phyloP scores from a whole-genome alignment of 2,113 vertebrate genomes.

The Apistogramma diplotaenia region DNA sequence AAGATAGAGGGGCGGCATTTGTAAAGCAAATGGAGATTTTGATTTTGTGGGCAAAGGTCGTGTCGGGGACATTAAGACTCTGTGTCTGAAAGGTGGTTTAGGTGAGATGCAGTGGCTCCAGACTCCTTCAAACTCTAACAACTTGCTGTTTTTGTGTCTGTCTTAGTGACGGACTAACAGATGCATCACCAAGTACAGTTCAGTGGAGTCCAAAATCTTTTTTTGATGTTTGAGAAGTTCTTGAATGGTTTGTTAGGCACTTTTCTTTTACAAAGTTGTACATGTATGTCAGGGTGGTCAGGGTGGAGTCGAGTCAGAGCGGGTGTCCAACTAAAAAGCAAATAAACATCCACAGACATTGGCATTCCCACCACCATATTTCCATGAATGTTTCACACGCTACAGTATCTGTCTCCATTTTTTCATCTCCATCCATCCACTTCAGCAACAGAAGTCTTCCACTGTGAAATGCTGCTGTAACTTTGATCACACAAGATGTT shows the following conservation, averaged over 20 bases:
- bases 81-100: constrained; percentile 18
- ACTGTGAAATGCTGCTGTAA: background rate
- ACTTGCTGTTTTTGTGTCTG: background rate
- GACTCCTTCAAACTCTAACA: constrained; percentile 19
- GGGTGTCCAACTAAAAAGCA: background rate
- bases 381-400: background rate
- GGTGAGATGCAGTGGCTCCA: constrained; percentile 16
- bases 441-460: background rate
- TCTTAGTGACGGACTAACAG: constrained; percentile 6
- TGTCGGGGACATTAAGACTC: background rate
- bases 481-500: background rate
- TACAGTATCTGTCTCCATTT: background rate
- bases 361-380: background rate
- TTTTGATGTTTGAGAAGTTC: no score
- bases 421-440: background rate
- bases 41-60: background rate
- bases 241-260: no score
- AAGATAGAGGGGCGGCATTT: background rate
- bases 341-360: background rate
- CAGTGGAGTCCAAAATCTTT: no score
- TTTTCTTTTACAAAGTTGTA: no score
- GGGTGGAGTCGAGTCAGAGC: no score
- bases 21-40: constrained; percentile 2
- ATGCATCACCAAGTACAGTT: background rate
- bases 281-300: no score